Base-by-base conservation (phyloP, 2,797 vertebrate species). In the Chaetodon trifasciatus region DNA sequence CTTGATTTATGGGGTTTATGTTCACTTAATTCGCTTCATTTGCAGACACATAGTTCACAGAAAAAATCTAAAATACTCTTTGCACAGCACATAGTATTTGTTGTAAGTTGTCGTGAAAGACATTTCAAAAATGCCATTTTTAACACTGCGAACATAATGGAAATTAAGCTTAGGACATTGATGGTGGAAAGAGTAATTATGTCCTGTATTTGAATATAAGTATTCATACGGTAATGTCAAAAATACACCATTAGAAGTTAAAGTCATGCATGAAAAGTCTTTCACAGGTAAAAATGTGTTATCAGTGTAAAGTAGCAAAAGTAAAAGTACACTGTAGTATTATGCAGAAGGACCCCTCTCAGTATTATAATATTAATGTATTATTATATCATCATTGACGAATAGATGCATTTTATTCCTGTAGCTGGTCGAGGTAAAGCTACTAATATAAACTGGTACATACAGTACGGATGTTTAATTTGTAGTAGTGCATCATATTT, bases 1-100 rank as follows among this genome's bases (percentile, higher is more conserved):
- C 32, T 68, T 66, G 19, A 63, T 80, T 85, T 72, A 46, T 53
- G 44, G 13, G 11, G 46, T 66, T 64, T 44, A 35, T 71, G 6
- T 55, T 70, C 13, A 44, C 6, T 60, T 24, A 8, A 21, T 56
- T 53, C 8, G 28, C 39, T 67, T 15, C n/a, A 52, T 64, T 21
- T 52, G 8, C 37, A 52, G 42, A 49, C 19, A 23, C 50, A 7
- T 23, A 42, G n/a, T 15, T 37, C 8, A 62, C 24, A 37, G 46
- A 0, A 42, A 63, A 24, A 32, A 32, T 2, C 28, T 32, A 32
- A 52, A 65, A 67, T 66, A 44, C 17, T 23, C 10, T 13, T 17
- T 50, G 19, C 40, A 37, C 39, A 37, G 65, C 32, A 24, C 7
- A 42, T 32, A 53, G 16, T 52, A 19, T 32, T 32, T 32, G 2